Evolutionary conservation across 2,113 vertebrate genomes (phyloP), one percentile per base, ranked within the genome.

Genomic region (Salvelinus alpinus): DNA sequence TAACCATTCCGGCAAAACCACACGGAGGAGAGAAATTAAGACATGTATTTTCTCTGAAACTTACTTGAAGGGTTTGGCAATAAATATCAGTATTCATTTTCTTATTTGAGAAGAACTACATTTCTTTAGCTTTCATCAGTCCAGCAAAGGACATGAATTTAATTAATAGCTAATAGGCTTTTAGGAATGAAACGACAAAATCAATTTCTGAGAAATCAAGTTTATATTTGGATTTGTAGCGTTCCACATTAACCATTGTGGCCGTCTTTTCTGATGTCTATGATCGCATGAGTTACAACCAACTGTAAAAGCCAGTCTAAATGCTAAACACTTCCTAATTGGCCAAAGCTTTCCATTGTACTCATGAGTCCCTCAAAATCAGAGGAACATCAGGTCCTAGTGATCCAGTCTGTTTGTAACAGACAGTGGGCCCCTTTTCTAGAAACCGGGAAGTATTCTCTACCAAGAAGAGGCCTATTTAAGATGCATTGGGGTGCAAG

Each of bases 11-110:
- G 65, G 66, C 59, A 86, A 82, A 81, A 76, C 60, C 24, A 78
- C 73, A 70, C 47, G 71, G 68, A 67, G 66, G 60, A 80, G 77
- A 68, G 38, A 68, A 65, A 51, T 66, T 64, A 80, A 80, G 48
- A 81, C 73, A 87, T 75, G 78, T 54, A 77, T 80, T 78, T 72
- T 72, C 75, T 83, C 62, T 74, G 75, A 75, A 62, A 78, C 5
- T 80, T 83, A 89, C 88, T 88, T 89, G 86, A 92, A 90, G 62
- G 69, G 68, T 78, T 85, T 81, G 31, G 64, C 60, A 71, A 77
- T 71, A 76, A 29, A 65, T 78, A 51, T 14, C 27, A 14, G 27
- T 75, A 81, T 78, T 70, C 0, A 64, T 74, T 68, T 80, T 5
- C 18, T 73, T 83, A 11, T 0, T 71, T 70, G 68, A 83, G 84